Percentiles rank a stretch among this genome's conserved stretches.
phyloP scores from a whole-genome alignment of 1,140 invertebrate species.

The Ylistrum balloti region DNA sequence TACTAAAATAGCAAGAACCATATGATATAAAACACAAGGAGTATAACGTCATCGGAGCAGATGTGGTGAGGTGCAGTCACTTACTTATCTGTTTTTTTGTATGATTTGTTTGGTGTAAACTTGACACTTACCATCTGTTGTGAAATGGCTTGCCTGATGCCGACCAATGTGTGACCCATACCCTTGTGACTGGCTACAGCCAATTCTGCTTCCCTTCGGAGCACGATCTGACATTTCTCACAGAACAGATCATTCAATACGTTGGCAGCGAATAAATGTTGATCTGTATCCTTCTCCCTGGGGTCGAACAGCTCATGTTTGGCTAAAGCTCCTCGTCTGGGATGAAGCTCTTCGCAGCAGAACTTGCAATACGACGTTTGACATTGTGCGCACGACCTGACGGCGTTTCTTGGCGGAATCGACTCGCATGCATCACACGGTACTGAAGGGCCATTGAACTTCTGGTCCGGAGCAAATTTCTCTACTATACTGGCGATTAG shows the following conservation, averaged over 20 bases:
- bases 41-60: too few relatives aligned
- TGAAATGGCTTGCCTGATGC: background rate
- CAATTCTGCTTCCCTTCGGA: background rate
- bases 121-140: background rate
- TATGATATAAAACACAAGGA: too few relatives aligned
- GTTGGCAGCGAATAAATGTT: background rate
- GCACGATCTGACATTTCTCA: background rate
- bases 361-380: constrained; percentile 24
- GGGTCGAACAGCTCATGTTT: constrained; percentile 18
- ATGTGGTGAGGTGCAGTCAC: too few relatives aligned
- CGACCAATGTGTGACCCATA: background rate
- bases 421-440: background rate
- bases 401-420: background rate
- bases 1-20: too few relatives aligned
- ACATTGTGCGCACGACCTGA: background rate
- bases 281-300: background rate
- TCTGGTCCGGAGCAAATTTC: background rate
- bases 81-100: too few relatives aligned
- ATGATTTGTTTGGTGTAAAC: too few relatives aligned
- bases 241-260: background rate
- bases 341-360: constrained; percentile 6
- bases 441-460: background rate
- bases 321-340: background rate
- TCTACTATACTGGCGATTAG: background rate
- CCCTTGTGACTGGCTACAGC: background rate